These are phyloP conservation scores for Cancer borealis DNA, from an alignment of 2,888 invertebrate species.

Conservation along the genomic window DNA sequence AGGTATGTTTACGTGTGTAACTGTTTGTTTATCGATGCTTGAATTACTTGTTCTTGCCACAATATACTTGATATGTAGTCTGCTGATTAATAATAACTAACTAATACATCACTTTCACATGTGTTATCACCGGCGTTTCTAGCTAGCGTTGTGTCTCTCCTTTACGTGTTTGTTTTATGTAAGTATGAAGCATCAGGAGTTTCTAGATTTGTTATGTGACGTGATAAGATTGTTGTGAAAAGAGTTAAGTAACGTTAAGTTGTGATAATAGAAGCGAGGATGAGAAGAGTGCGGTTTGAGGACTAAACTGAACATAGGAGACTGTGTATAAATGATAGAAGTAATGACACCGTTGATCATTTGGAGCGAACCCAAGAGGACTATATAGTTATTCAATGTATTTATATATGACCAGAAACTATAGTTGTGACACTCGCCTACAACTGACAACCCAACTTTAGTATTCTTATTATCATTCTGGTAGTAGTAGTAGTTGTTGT, in stretches of 20 bases:
- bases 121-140: neutral
- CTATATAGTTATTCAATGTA: neutral
- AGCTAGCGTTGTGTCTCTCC: neutral
- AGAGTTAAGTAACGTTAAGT: neutral
- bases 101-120: neutral
- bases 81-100: neutral
- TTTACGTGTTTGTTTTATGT: neutral
- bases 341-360: neutral
- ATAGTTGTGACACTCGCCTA: neutral
- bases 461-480: neutral
- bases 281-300: neutral
- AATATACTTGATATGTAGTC: neutral
- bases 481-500: neutral
- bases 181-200: neutral
- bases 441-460: neutral
- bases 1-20: neutral
- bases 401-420: neutral
- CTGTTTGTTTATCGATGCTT: conserved; percentile 1
- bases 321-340: neutral
- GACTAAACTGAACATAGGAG: neutral
- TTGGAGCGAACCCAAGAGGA: neutral
- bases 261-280: neutral
- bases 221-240: neutral
- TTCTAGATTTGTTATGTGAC: neutral
- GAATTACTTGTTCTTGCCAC: neutral